These are phyloP conservation scores for Eudasyphora cyanicolor DNA, from an alignment of 2,888 invertebrate species.

Conservation along the genomic window DNA sequence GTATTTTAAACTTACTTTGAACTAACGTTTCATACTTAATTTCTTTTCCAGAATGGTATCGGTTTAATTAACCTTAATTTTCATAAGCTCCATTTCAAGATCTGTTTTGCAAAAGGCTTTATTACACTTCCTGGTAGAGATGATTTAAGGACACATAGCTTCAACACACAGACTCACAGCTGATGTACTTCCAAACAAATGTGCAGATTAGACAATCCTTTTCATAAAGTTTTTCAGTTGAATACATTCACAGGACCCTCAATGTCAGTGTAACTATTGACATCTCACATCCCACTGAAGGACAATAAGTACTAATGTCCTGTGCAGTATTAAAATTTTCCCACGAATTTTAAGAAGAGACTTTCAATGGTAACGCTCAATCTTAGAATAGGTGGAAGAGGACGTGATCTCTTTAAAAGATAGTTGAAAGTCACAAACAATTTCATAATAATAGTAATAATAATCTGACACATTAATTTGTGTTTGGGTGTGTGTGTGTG, in stretches of 20 bases:
- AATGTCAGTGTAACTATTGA: background rate
- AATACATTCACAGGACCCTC: background rate
- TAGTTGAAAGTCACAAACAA: background rate
- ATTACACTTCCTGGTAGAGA: too few relatives aligned
- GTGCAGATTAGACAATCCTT: background rate
- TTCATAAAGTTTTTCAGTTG: background rate
- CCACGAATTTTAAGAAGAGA: background rate
- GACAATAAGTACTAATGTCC: background rate
- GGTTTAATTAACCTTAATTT: too few relatives aligned
- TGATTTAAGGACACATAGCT: too few relatives aligned
- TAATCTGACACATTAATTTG: background rate
- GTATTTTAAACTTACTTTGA: too few relatives aligned
- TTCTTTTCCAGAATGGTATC: too few relatives aligned
- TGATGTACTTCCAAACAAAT: too few relatives aligned
- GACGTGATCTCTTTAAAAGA: background rate
- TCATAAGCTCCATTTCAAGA: too few relatives aligned
- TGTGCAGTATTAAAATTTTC: conserved; percentile 40
- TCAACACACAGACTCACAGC: too few relatives aligned
- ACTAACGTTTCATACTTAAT: too few relatives aligned
- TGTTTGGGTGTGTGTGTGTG: background rate
- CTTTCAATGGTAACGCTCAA: background rate
- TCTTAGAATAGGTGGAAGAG: background rate
- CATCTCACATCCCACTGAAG: background rate
- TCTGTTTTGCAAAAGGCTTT: too few relatives aligned
- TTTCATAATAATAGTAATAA: background rate